Conservation (phyloP, 23 tunicate species). For the Ascidia mentula region DNA sequence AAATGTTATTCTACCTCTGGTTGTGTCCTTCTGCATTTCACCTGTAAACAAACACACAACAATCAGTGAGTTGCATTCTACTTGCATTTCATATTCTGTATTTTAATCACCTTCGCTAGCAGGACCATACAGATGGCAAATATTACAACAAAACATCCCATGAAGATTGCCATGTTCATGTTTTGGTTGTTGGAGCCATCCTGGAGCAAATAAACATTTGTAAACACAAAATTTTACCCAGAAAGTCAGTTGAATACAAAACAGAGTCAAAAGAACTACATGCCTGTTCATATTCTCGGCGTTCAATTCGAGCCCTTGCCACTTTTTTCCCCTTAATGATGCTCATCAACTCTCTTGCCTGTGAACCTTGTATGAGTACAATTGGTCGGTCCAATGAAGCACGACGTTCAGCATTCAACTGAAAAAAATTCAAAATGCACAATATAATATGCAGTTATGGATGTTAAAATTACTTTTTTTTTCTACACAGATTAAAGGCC, state of each 20-base stretch:
- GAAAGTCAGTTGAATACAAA: too few species aligned
- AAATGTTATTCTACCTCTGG: constrained; percentile 23
- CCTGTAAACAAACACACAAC: constrained; percentile 8
- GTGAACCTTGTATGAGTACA: constrained; percentile 36
- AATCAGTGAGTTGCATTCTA: background rate
- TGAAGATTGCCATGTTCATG: constrained; percentile 54
- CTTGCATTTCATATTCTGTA: background rate
- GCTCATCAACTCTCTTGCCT: constrained; percentile 36
- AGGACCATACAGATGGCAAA: constrained; percentile 16
- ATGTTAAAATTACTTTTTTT: too few species aligned
- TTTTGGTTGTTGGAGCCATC: constrained; percentile 31
- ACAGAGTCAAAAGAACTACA: too few species aligned
- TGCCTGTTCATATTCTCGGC: constrained; percentile 17
- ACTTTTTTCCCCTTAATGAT: constrained; percentile 25
- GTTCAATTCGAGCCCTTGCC: constrained; percentile 49
- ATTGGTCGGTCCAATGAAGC: constrained; percentile 44
- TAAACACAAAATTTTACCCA: too few species aligned
- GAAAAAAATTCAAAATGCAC: background rate
- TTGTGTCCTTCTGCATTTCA: constrained; percentile 39
- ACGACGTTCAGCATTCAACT: constrained; percentile 35
- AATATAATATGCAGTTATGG: too few species aligned
- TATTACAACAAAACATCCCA: constrained; percentile 45
- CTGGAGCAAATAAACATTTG: constrained; percentile 15
- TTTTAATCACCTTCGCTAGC: constrained; percentile 28
- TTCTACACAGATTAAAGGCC: too few species aligned